Percentiles rank a stretch among this genome's conserved stretches.
These are phyloP conservation scores for Leucopsar rothschildi DNA, from an alignment of 2,113 vertebrate genomes.

Conservation along the genomic window DNA sequence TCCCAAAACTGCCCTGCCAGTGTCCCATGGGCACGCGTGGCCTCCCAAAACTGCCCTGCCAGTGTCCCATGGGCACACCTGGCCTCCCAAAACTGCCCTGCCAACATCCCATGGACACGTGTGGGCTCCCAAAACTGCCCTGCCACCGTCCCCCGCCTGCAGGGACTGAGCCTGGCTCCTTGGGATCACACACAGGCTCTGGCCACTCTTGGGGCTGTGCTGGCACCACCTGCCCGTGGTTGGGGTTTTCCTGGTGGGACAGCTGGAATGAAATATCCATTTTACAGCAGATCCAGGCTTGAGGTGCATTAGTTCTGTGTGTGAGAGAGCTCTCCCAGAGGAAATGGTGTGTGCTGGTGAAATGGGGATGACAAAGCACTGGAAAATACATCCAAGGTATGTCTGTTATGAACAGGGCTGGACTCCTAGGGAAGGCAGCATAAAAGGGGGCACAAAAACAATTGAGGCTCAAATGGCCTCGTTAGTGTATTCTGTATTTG, in stretches of 20 bases:
- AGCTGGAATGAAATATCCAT: accelerated
- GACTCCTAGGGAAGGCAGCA: neutral
- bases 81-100: neutral
- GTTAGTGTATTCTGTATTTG: neutral
- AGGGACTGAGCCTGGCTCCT: neutral
- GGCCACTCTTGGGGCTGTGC: neutral
- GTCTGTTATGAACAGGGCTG: neutral
- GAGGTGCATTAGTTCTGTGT: accelerated
- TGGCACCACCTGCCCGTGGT: neutral
- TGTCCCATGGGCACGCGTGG: too few relatives aligned
- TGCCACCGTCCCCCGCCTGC: accelerated
- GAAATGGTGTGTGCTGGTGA: accelerated
- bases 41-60: too few relatives aligned
- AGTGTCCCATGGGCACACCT: too few relatives aligned
- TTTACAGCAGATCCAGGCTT: accelerated
- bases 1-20: too few relatives aligned
- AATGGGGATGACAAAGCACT: neutral
- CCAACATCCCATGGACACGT: accelerated
- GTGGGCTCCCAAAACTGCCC: accelerated
- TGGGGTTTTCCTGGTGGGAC: neutral
- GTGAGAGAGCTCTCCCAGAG: neutral
- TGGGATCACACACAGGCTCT: accelerated
- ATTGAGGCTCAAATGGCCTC: neutral
- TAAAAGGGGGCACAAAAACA: neutral
- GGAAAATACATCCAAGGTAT: neutral